Evolutionary conservation across 2,888 invertebrate genomes (phyloP), one percentile per base, ranked within the genome.

Genomic region (Plemyria rubiginata): DNA sequence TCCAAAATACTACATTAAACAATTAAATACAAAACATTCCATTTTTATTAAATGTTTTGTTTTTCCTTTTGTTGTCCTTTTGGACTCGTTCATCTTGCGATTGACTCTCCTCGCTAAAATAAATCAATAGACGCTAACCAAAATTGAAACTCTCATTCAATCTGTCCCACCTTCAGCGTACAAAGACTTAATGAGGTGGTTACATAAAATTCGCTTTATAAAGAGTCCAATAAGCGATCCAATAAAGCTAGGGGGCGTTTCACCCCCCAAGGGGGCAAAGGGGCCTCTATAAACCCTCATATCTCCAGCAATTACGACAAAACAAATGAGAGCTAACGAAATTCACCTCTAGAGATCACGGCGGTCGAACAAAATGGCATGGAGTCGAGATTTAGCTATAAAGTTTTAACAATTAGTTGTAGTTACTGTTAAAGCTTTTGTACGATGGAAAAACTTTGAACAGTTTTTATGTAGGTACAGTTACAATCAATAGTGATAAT

Each of bases 271-370:
- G 73, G 65, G 65, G 66, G 64, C 70, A 62, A 61, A 75, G 75
- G 73, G 72, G 73, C 71, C 72, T 77, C 81, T 81, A 84, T 82
- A 80, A 81, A 81, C 83, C 79, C 87, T 84, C 86, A 87, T 89
- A 89, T 89, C 89, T 88, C 85, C 81, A 84, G 87, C 88, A 89
- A 90, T 90, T 90, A 90, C 89, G 81, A 72, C 87, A 85, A 88
- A 90, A 90, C 90, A 90, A 90, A 90, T 90, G 89, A 87, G 88
- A 86, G 84, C 84, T 90, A 90, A 90, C 90, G 88, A 89, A 87
- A 89, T 89, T 88, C 90, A 88, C 88, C 88, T 86, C 86, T 79
- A 80, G 86, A 82, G 82, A 82, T 80, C 78, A 72, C 71, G 69
- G 72, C 66, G 66, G 54, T 40, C 74, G 80, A 70, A 71, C 65